Percentiles rank a stretch among this genome's conserved stretches.
Conservation (phyloP, 2,797 vertebrate species). For the Lacerta agilis region DNA sequence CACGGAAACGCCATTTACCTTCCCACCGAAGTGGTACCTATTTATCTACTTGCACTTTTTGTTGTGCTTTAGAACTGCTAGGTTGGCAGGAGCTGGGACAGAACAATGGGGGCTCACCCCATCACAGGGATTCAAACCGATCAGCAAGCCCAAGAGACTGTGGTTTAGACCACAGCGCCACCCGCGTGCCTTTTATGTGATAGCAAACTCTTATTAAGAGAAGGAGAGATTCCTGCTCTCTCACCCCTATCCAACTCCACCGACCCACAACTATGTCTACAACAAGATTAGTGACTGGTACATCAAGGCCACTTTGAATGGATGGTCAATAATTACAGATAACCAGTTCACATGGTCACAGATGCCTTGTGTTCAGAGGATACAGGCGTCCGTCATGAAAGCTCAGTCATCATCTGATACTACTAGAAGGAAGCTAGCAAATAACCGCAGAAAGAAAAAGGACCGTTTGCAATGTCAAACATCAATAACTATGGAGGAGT, state of each 20-base stretch:
- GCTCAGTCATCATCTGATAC: neutral
- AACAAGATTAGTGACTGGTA: neutral
- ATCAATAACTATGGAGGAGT: conserved; percentile 10
- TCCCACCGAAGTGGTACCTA: no score
- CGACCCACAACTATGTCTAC: neutral
- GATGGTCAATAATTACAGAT: neutral
- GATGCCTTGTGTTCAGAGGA: neutral
- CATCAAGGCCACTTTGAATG: neutral
- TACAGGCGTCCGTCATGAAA: no score
- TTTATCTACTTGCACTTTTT: no score
- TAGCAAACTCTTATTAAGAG: neutral
- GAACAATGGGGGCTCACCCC: no score
- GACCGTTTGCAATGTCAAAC: neutral
- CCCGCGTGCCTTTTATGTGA: neutral
- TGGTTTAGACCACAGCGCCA: no score
- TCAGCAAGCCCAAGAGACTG: no score
- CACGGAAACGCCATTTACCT: no score
- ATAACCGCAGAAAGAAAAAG: neutral
- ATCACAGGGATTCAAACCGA: no score
- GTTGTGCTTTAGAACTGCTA: no score
- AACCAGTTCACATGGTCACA: neutral
- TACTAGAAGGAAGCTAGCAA: neutral
- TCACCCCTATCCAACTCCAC: neutral
- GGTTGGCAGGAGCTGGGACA: no score
- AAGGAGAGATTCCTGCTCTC: neutral